Conservation (phyloP, 2,888 invertebrate genomes). For the Congeria kusceri region DNA sequence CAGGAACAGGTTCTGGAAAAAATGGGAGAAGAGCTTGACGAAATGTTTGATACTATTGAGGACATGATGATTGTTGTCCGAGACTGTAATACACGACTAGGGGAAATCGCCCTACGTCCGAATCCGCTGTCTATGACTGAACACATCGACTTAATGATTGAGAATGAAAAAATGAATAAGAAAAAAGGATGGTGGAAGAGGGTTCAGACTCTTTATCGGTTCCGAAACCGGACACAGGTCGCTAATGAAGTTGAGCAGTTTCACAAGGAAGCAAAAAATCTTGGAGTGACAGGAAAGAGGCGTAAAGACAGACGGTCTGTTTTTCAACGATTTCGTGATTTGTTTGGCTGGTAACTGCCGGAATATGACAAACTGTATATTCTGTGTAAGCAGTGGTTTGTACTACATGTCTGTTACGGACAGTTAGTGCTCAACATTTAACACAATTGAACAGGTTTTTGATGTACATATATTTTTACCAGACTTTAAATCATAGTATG, state of each 20-base stretch:
- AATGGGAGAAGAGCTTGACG: constrained; percentile 33
- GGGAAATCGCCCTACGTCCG: constrained; percentile 45
- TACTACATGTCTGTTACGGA: too few species aligned
- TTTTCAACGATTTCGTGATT: neutral
- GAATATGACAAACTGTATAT: too few species aligned
- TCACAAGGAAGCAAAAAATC: neutral
- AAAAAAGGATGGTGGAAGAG: constrained; percentile 22
- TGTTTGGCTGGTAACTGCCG: neutral
- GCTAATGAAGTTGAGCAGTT: neutral
- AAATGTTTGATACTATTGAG: constrained; percentile 6
- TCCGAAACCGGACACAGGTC: neutral
- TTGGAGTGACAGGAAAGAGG: neutral
- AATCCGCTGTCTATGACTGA: constrained; percentile 43
- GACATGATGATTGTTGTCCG: constrained; percentile 33
- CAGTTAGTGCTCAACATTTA: too few species aligned
- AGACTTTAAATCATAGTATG: too few species aligned
- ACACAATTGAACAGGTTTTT: too few species aligned
- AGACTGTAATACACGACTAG: constrained; percentile 34
- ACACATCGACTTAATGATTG: constrained; percentile 57
- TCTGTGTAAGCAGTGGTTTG: too few species aligned
- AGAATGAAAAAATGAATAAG: constrained; percentile 47
- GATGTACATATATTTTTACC: too few species aligned
- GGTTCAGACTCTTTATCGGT: neutral
- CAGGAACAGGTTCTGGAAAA: constrained; percentile 27
- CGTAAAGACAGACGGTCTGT: neutral